Percentiles rank a stretch among this genome's conserved stretches.
phyloP scores from a whole-genome alignment of 2,888 invertebrate species.

The Ypsolopha sequella region DNA sequence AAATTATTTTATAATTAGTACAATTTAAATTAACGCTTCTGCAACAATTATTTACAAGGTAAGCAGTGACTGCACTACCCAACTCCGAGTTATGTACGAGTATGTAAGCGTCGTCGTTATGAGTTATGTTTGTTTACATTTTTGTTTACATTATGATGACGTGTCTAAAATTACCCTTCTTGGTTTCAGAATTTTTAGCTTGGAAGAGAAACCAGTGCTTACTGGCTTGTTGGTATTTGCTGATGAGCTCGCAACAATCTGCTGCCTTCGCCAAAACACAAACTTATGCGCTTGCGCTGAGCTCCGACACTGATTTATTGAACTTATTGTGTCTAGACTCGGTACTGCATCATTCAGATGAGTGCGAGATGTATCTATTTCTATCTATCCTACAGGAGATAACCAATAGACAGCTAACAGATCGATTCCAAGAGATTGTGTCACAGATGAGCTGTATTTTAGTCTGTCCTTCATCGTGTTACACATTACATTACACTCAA shows the following conservation, averaged over 20 bases:
- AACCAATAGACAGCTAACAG: constrained; percentile 10
- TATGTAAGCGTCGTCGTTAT: not conserved
- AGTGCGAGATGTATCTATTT: constrained; percentile 23
- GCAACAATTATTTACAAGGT: no score
- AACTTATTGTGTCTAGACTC: constrained; percentile 31
- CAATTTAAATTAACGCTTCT: no score
- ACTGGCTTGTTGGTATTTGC: no score
- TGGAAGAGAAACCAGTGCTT: no score
- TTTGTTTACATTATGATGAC: not conserved
- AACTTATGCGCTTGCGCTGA: constrained; percentile 21
- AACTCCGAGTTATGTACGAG: no score
- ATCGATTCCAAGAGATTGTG: not conserved
- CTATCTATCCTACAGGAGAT: constrained; percentile 15
- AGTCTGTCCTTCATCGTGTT: not conserved
- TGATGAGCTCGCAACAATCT: no score
- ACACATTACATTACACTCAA: not conserved
- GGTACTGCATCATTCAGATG: constrained; percentile 27
- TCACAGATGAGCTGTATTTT: not conserved
- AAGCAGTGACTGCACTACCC: no score
- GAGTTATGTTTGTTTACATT: constrained; percentile 37
- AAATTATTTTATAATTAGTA: no score
- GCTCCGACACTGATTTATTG: constrained; percentile 43
- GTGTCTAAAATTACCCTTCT: no score
- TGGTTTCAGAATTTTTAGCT: no score
- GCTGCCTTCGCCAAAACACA: not conserved